These are phyloP conservation scores for Psittacula echo DNA, from an alignment of 2,797 vertebrate species.

Conservation along the genomic window DNA sequence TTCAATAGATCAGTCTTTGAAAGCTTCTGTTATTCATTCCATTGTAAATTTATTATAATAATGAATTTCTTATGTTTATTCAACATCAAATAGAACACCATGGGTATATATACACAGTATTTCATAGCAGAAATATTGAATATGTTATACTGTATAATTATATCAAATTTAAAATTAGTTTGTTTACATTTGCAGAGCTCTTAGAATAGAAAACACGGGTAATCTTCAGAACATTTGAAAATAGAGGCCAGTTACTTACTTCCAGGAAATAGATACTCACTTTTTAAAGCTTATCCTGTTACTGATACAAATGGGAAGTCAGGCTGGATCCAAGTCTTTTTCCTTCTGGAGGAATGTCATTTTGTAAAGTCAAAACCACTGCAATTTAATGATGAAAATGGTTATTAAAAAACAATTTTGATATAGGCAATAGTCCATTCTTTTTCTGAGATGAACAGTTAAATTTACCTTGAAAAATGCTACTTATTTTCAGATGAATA, in stretches of 20 bases:
- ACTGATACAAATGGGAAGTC: not conserved
- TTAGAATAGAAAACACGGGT: not conserved
- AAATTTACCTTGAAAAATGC: constrained; percentile 49
- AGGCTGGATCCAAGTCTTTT: not conserved
- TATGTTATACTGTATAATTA: not conserved
- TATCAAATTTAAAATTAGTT: not conserved
- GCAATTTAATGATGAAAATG: constrained; percentile 15
- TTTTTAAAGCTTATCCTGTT: not conserved
- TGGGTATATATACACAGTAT: not conserved
- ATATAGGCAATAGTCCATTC: not conserved
- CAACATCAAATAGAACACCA: not conserved
- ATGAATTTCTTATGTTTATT: not conserved
- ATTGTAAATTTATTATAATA: not conserved
- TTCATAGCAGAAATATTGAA: not conserved
- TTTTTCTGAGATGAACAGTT: constrained; percentile 24
- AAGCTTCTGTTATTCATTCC: not conserved
- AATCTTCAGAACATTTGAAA: not conserved
- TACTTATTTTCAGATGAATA: not conserved
- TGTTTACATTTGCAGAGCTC: not conserved
- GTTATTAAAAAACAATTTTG: constrained; percentile 17
- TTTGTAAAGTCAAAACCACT: not conserved
- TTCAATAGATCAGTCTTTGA: not conserved
- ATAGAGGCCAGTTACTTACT: not conserved
- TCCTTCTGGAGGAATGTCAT: not conserved
- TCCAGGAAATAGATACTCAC: not conserved